Percentiles rank a stretch among this genome's conserved stretches.
Conservation (phyloP, 2,888 invertebrate species). For the Parelbella ahira region DNA sequence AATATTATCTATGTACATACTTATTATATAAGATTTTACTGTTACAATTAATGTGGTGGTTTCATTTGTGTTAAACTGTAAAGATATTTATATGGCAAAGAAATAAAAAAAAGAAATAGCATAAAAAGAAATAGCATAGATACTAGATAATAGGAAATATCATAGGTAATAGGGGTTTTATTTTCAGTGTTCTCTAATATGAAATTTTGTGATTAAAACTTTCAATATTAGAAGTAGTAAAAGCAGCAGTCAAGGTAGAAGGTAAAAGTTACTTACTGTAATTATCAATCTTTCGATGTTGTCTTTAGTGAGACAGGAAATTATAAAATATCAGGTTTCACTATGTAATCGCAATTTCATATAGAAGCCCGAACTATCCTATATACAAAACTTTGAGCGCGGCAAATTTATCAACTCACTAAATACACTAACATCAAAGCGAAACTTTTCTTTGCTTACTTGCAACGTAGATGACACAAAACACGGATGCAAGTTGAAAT, state of each 20-base stretch:
- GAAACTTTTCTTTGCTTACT: constrained; percentile 2
- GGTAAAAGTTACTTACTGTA: constrained; percentile 8
- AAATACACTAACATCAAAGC: constrained; percentile 1
- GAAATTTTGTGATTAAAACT: too few species aligned
- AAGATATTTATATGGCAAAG: too few species aligned
- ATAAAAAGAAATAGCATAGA: too few species aligned
- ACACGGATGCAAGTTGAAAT: constrained; percentile 24
- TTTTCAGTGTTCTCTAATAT: too few species aligned
- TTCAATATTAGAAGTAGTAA: not conserved
- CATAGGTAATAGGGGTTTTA: too few species aligned
- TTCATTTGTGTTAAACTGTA: too few species aligned
- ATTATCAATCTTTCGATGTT: constrained; percentile 19
- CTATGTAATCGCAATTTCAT: constrained; percentile 16
- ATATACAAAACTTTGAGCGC: constrained; percentile 8
- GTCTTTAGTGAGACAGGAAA: constrained; percentile 15
- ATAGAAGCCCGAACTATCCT: not conserved
- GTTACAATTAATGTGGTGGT: too few species aligned
- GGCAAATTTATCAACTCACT: constrained; percentile 17
- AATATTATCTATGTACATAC: too few species aligned
- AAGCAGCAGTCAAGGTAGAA: too few species aligned
- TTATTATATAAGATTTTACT: too few species aligned
- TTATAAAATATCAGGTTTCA: constrained; percentile 22
- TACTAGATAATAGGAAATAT: too few species aligned
- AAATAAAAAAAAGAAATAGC: too few species aligned
- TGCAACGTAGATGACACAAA: constrained; percentile 25